Evolutionary conservation across 2,797 vertebrate species (phyloP), one percentile per base, ranked within the genome.

Genomic region (Coregonus ussuriensis): DNA sequence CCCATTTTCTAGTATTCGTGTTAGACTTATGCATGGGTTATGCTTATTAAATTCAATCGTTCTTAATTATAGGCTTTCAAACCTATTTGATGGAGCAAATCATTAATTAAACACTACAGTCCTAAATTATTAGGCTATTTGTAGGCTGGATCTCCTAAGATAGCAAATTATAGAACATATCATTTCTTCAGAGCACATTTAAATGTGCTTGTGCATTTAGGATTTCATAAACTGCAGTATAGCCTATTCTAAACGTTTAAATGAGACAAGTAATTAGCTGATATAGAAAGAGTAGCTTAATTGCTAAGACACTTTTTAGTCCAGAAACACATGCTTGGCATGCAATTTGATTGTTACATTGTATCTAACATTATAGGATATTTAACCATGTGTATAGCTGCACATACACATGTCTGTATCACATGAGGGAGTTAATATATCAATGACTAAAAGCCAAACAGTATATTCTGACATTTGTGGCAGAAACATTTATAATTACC

Each of bases 401-500:
- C 16, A 63, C 56, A 18, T 59, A 5, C 21, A 11, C 59, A 25
- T 63, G 21, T 63, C n/a, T 63, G 59, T 21, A 29, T 63, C 59
- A 63, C 59, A 63, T 63, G n/a, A n/a, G n/a, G 6, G 59, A 63
- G 9, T 25, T 63, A 63, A 63, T 51, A 71, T 3, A 53, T 70
- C 33, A 59, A 35, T n/a, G 18, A 4, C 62, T 62, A 66, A 62
- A 71, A 72, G 56, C 78, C n/a, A 4, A 15, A 47, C 3, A 33
- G 66, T 73, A 71, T 5, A 0, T 14, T 71, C 25, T 16, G 66
- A 35, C 35, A 59, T 18, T 78, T 85, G 86, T 86, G 88, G 66
- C 66, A 35, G 31, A 16, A 35, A 16, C 5, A 33, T 35, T 33
- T 92, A 91, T 90, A 83, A 93, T 91, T 85, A 81, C 80, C 87